phyloP scores from a whole-genome alignment of 2,797 vertebrate species.

The Malurus splendens region DNA sequence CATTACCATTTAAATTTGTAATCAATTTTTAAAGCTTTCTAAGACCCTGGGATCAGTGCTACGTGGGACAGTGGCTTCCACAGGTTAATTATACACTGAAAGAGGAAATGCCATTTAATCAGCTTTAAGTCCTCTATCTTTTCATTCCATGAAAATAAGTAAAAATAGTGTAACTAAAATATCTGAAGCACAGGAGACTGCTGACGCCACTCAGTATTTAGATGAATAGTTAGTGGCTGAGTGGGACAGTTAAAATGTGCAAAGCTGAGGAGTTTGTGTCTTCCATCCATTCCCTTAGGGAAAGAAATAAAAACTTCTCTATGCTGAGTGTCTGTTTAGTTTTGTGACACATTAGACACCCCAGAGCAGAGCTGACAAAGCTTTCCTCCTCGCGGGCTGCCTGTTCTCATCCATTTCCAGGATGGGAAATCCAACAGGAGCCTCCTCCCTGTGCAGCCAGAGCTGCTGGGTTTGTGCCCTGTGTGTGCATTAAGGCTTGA shows the following conservation, averaged over 20 bases:
- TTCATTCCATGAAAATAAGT: neutral
- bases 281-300: neutral
- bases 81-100: constrained; percentile 3
- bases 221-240: neutral
- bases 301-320: constrained; percentile 8
- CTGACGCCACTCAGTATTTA: neutral
- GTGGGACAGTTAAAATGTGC: neutral
- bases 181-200: constrained; percentile 22
- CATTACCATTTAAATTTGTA: constrained; percentile 31
- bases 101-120: constrained; percentile 15
- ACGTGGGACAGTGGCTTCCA: neutral
- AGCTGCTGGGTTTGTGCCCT: neutral
- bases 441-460: neutral
- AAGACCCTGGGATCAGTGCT: constrained; percentile 7
- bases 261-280: neutral
- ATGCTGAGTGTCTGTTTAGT: neutral
- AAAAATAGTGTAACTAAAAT: neutral
- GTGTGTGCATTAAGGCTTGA: neutral
- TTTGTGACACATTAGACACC: neutral
- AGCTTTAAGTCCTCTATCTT: constrained; percentile 5
- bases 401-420: neutral
- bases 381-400: neutral
- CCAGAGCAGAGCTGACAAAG: neutral
- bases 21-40: constrained; percentile 28
- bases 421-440: neutral